phyloP scores from a whole-genome alignment of 2,113 vertebrate genomes.

The Rhegmatorhina hoffmannsi region DNA sequence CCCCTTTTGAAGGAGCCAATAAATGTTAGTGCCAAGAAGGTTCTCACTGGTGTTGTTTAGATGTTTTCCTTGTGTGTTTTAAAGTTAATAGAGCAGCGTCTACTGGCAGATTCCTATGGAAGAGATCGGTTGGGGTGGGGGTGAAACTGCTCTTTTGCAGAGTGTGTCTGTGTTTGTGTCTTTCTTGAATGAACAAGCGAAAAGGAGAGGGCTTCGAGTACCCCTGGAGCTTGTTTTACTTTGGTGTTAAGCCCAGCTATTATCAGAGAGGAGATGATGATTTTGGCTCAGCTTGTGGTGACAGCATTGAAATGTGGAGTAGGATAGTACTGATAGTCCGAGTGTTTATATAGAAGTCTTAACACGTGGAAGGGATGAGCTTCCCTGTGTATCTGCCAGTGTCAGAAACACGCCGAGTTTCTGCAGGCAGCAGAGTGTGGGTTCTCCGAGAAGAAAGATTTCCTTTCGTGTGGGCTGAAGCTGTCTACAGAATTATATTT shows the following conservation, averaged over 20 bases:
- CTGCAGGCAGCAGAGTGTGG: neutral
- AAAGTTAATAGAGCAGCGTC: conserved; percentile 31
- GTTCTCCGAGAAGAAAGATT: conserved; percentile 30
- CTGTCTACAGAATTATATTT: conserved; percentile 50
- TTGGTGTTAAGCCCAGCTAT: neutral
- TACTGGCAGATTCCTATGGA: conserved; percentile 52
- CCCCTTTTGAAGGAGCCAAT: neutral
- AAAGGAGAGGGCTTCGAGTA: neutral
- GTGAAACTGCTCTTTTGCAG: conserved; percentile 53
- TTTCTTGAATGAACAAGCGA: conserved; percentile 51
- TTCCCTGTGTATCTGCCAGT: neutral
- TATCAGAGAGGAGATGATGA: neutral
- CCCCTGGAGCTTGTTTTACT: neutral
- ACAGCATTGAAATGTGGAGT: neutral
- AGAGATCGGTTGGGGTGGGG: conserved; percentile 56
- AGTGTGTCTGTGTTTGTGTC: conserved; percentile 26
- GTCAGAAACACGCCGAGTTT: neutral
- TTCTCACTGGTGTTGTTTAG: neutral
- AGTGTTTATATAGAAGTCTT: conserved; percentile 15
- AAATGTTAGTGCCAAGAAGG: conserved; percentile 47
- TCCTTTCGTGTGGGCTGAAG: conserved; percentile 59
- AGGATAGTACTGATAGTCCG: neutral
- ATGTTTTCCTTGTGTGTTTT: conserved; percentile 31
- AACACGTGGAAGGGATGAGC: conserved; percentile 37
- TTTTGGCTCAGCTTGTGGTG: neutral